These are phyloP conservation scores for Pararge aegeria DNA, from an alignment of 1,140 invertebrate species.

Conservation along the genomic window DNA sequence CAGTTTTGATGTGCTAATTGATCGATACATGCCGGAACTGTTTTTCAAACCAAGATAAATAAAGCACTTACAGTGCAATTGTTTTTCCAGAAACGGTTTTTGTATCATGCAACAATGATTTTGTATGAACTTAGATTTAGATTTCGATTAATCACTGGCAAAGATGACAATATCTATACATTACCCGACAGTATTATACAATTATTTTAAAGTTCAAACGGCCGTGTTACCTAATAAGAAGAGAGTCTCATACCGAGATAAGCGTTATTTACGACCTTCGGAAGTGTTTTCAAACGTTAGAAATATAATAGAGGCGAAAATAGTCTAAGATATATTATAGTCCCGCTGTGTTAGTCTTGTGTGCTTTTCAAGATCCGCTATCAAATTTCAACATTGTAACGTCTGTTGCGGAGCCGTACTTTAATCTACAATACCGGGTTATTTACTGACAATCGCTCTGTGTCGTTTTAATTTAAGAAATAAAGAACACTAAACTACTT, in stretches of 20 bases:
- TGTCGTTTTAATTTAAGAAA: neutral
- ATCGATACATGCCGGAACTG: too few species aligned
- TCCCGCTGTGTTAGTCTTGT: slow-evolving; percentile 8
- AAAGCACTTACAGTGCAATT: too few species aligned
- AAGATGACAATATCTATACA: neutral
- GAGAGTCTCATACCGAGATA: neutral
- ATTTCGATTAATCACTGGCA: neutral
- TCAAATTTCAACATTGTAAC: slow-evolving; percentile 5
- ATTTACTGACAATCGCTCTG: neutral
- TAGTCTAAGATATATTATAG: slow-evolving; percentile 1
- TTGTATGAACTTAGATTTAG: neutral
- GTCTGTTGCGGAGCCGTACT: neutral
- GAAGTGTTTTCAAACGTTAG: slow-evolving; percentile 8
- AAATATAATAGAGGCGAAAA: slow-evolving; percentile 3
- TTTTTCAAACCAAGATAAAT: too few species aligned
- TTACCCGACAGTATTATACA: slow-evolving; percentile 4
- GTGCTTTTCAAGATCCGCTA: slow-evolving; percentile 10
- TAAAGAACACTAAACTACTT: too few species aligned
- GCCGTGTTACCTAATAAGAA: slow-evolving; percentile 5
- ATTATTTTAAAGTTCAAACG: slow-evolving; percentile 13
- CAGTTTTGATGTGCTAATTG: too few species aligned
- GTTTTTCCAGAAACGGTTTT: too few species aligned
- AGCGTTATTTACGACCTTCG: slow-evolving; percentile 8
- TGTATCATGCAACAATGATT: neutral
- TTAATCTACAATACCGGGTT: neutral